Evolutionary conservation across 2,797 vertebrate genomes (phyloP).

Genomic region (Cirrhinus mrigala): DNA sequence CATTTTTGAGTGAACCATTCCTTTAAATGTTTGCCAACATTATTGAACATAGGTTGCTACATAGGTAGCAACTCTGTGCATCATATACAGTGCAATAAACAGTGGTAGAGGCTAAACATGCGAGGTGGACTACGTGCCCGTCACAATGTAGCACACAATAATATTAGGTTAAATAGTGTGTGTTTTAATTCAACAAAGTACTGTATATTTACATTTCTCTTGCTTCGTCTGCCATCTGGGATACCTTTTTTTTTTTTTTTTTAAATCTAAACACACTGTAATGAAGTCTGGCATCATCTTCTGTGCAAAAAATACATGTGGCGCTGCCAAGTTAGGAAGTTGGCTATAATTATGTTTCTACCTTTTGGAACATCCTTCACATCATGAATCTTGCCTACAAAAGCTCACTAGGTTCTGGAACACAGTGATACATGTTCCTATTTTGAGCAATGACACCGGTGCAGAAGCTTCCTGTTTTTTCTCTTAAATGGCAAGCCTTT

Average conservation of each 20-base stretch:
- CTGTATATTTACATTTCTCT: background rate
- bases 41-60: background rate
- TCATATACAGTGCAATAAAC: too few relatives aligned
- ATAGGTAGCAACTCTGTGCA: background rate
- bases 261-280: background rate
- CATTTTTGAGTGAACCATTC: background rate
- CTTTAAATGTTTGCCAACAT: background rate
- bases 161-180: background rate
- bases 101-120: background rate
- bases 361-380: slow-evolving; percentile 7
- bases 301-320: background rate
- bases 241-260: background rate
- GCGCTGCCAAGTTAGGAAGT: background rate
- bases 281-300: background rate
- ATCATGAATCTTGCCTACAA: background rate
- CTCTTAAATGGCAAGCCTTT: slow-evolving; percentile 81
- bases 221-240: background rate
- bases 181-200: background rate
- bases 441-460: slow-evolving; percentile 52
- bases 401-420: background rate
- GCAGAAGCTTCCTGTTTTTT: slow-evolving; percentile 72
- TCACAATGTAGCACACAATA: background rate
- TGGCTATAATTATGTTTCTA: background rate
- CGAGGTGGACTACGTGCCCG: too few relatives aligned
- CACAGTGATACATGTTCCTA: slow-evolving; percentile 61